Percentiles rank a stretch among this genome's conserved stretches.
These are phyloP conservation scores for Myopa tessellatipennis DNA, from an alignment of 2,888 invertebrate species.

Conservation along the genomic window DNA sequence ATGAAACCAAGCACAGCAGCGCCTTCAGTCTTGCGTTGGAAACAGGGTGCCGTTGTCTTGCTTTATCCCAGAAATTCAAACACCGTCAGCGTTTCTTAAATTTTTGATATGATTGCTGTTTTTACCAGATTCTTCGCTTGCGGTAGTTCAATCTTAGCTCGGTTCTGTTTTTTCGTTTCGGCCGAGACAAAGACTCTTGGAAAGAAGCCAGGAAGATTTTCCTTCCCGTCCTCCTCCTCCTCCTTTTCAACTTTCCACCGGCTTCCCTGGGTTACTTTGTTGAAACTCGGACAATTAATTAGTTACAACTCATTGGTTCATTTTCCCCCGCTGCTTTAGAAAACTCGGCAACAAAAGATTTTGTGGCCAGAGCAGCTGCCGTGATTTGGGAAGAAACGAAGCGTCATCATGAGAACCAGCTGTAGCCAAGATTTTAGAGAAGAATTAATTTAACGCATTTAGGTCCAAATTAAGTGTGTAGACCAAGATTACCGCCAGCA, in stretches of 20 bases:
- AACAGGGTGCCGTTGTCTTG: slow-evolving; percentile 1
- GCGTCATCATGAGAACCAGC: slow-evolving; percentile 23
- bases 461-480: too few relatives aligned
- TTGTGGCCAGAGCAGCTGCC: background rate
- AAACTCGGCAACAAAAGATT: background rate
- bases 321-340: background rate
- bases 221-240: background rate
- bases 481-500: too few relatives aligned
- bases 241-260: background rate
- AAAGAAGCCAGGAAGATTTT: background rate
- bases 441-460: background rate
- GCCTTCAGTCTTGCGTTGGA: background rate
- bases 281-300: slow-evolving; percentile 27
- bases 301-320: slow-evolving; percentile 22
- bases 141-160: background rate
- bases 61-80: background rate
- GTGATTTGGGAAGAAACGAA: background rate
- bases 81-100: slow-evolving; percentile 24
- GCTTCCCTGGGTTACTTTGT: background rate
- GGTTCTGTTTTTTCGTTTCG: background rate
- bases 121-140: background rate
- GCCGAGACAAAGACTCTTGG: background rate
- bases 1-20: background rate
- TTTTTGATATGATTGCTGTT: slow-evolving; percentile 13
- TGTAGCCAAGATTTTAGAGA: background rate